A percentile compares a stretch with the other conserved stretches of the same genome.
phyloP scores from a whole-genome alignment of 2,888 invertebrate genomes.

The Dicranocentrus wangi region DNA sequence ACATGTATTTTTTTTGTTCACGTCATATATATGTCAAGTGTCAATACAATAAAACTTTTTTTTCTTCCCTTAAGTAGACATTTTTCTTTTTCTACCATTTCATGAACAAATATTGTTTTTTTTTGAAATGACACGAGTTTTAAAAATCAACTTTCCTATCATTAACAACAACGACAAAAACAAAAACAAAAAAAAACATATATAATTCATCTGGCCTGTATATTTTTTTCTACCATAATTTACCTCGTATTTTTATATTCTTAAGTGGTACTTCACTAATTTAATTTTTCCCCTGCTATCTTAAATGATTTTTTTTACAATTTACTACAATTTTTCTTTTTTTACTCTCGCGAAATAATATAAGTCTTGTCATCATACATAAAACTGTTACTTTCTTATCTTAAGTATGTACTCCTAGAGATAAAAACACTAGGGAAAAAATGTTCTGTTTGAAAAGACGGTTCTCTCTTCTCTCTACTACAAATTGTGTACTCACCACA shows the following conservation, averaged over 20 bases:
- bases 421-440: too few species aligned
- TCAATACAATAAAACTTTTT: not conserved
- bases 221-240: not conserved
- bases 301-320: not conserved
- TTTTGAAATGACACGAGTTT: too few species aligned
- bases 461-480: too few species aligned
- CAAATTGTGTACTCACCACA: too few species aligned
- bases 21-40: not conserved
- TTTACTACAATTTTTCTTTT: not conserved
- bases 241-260: too few species aligned
- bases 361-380: conserved; percentile 19
- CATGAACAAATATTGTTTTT: too few species aligned
- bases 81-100: too few species aligned
- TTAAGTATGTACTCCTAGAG: not conserved
- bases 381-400: not conserved
- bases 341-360: not conserved
- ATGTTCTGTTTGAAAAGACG: too few species aligned
- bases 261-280: too few species aligned
- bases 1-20: not conserved
- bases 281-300: not conserved
- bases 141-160: too few species aligned
- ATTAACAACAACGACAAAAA: too few species aligned
- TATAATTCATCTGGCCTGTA: conserved; percentile 6
- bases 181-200: too few species aligned
- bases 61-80: not conserved